Evolutionary conservation across 1,140 invertebrate species (phyloP), one percentile per base, ranked within the genome.

Genomic region (Apis dorsata): DNA sequence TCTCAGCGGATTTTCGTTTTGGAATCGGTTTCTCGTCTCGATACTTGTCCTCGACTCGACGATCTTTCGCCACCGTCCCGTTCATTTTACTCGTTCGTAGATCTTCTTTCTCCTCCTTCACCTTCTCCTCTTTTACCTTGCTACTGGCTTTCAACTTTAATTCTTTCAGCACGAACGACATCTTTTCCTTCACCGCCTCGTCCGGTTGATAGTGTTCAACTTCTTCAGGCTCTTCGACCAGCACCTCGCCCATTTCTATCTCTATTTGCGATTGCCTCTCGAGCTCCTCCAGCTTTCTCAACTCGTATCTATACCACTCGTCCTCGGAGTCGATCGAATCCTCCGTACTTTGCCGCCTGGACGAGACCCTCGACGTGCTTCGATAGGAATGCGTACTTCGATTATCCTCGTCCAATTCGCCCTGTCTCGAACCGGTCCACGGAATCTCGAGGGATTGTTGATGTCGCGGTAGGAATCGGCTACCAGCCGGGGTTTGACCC

Each of bases 261-360:
- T 97, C 96, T 59, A 96, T 89, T 86, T 96, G 95, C 12, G 95
- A 95, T 84, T 97, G 96, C 84, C 96, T 94, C 92, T 98, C 98
- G 90, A 98, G 94, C 94, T 98, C 97, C 93, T 98, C 97, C 60
- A 98, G 91, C 92, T 98, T 98, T 69, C 97, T 94, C 74, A 98
- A 90, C 90, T 98, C 98, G 91, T 98, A 98, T 85, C 97, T 97
- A 89, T 98, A 98, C 96, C 98, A 98, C 94, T 98, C 97, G 90
- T 98, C 98, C 93, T 98, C 98, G 65, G 97, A 97, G 92, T 98
- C 98, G 79, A 98, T 98, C 80, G 97, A 98, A 88, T 98, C 98
- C 94, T 98, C 98, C 0, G 98, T 98, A 91, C 97, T 98, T 94
- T 98, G 97, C 60, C 97, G 94, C 89, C 97, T 95, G 3, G 97